These are phyloP conservation scores for Lordiphosa collinella DNA, from an alignment of 1,140 invertebrate genomes.

Conservation along the genomic window DNA sequence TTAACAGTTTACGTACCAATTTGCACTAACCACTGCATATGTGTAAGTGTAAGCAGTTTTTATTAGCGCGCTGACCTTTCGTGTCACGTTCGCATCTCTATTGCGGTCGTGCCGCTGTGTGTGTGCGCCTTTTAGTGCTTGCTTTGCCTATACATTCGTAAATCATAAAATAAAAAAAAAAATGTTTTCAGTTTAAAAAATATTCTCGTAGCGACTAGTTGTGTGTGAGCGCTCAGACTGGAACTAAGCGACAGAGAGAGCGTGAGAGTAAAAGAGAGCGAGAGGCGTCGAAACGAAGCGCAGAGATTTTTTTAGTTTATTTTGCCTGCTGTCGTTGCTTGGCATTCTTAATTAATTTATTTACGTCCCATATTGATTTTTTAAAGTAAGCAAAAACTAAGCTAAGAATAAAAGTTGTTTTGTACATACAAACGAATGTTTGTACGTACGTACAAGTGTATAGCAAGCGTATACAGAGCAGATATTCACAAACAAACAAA, in stretches of 20 bases:
- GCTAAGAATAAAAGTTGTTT: slow-evolving; percentile 19
- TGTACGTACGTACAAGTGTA: background rate
- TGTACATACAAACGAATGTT: slow-evolving; percentile 19
- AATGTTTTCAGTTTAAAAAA: slow-evolving; percentile 49
- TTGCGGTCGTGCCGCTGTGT: slow-evolving; percentile 2
- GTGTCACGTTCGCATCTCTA: slow-evolving; percentile 34
- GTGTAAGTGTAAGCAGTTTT: background rate
- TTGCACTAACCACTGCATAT: no score
- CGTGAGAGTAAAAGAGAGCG: slow-evolving; percentile 11
- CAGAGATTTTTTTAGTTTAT: background rate
- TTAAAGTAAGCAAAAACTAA: slow-evolving; percentile 44
- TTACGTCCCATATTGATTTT: slow-evolving; percentile 52
- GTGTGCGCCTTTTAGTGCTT: slow-evolving; percentile 25
- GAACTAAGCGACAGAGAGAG: background rate
- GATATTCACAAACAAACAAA: slow-evolving; percentile 33
- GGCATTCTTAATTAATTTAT: slow-evolving; percentile 58
- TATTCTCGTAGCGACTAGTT: slow-evolving; percentile 41
- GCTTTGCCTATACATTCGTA: slow-evolving; percentile 22
- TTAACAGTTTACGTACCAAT: no score
- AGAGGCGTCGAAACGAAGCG: slow-evolving; percentile 8
- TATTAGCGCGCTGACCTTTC: slow-evolving; percentile 1
- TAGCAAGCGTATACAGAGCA: slow-evolving; percentile 9
- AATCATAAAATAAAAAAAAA: slow-evolving; percentile 54
- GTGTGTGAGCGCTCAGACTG: slow-evolving; percentile 19
- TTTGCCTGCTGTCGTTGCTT: slow-evolving; percentile 24